phyloP scores from a whole-genome alignment of 2,888 invertebrate genomes.

The Drosophila mimica region DNA sequence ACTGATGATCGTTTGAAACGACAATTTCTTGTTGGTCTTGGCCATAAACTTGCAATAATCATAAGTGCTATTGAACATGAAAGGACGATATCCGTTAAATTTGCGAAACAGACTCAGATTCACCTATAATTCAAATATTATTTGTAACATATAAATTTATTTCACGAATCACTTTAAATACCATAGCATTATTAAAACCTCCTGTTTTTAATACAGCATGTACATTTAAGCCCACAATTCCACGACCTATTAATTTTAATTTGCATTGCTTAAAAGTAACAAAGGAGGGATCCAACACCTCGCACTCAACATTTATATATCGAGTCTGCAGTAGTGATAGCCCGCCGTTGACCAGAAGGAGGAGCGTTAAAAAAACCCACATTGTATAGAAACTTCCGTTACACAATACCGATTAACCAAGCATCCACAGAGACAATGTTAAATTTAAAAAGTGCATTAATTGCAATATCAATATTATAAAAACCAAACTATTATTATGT shows the following conservation, averaged over 20 bases:
- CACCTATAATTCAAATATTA: constrained; percentile 7
- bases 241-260: constrained; percentile 20
- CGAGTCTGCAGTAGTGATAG: background rate
- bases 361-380: background rate
- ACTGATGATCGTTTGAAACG: constrained; percentile 6
- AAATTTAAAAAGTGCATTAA: background rate
- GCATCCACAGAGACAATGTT: background rate
- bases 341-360: background rate
- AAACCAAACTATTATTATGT: background rate
- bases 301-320: constrained; percentile 26
- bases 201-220: background rate
- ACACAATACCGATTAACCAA: background rate
- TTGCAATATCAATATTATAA: no score
- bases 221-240: constrained; percentile 17
- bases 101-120: constrained; percentile 37
- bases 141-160: background rate
- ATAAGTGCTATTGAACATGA: constrained; percentile 35
- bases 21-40: background rate
- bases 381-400: background rate
- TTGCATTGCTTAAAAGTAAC: constrained; percentile 4
- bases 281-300: constrained; percentile 11
- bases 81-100: constrained; percentile 42
- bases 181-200: constrained; percentile 14
- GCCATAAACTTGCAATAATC: constrained; percentile 31
- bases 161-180: background rate